Conservation (phyloP, 1,140 invertebrate species). For the Atta texana region DNA sequence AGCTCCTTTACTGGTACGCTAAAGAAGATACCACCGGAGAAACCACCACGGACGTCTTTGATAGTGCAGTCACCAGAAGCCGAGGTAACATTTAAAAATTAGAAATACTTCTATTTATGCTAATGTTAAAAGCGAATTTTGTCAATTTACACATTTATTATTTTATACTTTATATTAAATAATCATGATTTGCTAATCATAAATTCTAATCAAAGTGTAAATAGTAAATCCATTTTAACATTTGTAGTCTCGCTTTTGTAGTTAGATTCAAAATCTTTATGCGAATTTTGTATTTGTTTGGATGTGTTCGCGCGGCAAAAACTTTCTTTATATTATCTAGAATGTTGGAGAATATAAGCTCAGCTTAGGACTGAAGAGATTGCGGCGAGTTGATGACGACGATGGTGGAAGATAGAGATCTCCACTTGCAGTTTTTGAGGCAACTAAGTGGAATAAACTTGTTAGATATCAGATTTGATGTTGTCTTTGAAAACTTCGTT, state of each 20-base stretch:
- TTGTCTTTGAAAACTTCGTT: conserved; percentile 79
- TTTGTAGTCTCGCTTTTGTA: neutral
- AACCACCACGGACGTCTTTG: conserved; percentile 85
- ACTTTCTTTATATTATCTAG: conserved; percentile 17
- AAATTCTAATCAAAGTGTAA: conserved; percentile 14
- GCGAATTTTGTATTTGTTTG: neutral
- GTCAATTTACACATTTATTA: neutral
- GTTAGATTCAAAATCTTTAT: neutral
- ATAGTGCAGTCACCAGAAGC: conserved; percentile 84
- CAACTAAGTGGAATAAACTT: conserved; percentile 74
- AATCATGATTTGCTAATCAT: neutral
- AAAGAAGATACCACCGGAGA: conserved; percentile 85
- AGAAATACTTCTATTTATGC: neutral
- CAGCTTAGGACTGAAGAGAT: conserved; percentile 22
- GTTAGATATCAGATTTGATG: conserved; percentile 76
- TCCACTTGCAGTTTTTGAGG: conserved; percentile 70
- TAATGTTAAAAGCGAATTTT: neutral
- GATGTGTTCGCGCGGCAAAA: neutral
- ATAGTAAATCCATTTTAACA: neutral
- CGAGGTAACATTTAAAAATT: conserved; percentile 81
- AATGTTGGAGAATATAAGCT: conserved; percentile 9
- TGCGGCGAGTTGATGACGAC: conserved; percentile 30
- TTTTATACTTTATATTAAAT: neutral
- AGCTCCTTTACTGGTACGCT: conserved; percentile 82
- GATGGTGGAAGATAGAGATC: conserved; percentile 64